Conservation (phyloP, 2,113 vertebrate genomes). For the Castor canadensis region DNA sequence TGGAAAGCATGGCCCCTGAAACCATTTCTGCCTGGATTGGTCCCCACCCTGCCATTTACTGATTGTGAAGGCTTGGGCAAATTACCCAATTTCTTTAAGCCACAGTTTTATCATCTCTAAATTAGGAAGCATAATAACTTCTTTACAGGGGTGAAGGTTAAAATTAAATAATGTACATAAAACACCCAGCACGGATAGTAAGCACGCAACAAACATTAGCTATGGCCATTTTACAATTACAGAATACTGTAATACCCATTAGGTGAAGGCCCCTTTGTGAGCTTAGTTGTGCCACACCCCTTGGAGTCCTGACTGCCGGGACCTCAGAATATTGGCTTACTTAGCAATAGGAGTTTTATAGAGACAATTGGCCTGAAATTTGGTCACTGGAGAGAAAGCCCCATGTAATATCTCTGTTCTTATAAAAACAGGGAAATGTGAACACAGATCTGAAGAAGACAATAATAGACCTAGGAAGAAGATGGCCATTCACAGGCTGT, state of each 20-base stretch:
- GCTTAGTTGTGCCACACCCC: background rate
- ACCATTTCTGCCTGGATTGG: background rate
- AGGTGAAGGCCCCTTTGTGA: background rate
- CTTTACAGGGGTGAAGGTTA: background rate
- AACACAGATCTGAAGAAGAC: fast-evolving
- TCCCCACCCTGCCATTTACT: background rate
- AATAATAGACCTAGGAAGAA: background rate
- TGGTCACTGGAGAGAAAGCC: background rate
- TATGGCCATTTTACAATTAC: background rate
- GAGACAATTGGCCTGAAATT: background rate
- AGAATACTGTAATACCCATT: background rate
- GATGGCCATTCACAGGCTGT: fast-evolving
- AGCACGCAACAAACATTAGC: background rate
- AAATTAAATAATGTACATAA: background rate
- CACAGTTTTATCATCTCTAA: background rate
- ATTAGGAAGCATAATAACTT: too few species aligned
- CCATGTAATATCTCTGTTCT: background rate
- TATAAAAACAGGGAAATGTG: background rate
- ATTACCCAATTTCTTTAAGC: background rate
- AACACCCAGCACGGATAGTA: background rate
- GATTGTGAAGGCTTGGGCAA: background rate
- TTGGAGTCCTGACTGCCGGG: background rate
- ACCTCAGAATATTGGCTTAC: background rate
- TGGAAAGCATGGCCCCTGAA: background rate
- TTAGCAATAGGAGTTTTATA: background rate